These are phyloP conservation scores for Hipposideros larvatus DNA, from an alignment of 2,797 vertebrate species.

Conservation along the genomic window DNA sequence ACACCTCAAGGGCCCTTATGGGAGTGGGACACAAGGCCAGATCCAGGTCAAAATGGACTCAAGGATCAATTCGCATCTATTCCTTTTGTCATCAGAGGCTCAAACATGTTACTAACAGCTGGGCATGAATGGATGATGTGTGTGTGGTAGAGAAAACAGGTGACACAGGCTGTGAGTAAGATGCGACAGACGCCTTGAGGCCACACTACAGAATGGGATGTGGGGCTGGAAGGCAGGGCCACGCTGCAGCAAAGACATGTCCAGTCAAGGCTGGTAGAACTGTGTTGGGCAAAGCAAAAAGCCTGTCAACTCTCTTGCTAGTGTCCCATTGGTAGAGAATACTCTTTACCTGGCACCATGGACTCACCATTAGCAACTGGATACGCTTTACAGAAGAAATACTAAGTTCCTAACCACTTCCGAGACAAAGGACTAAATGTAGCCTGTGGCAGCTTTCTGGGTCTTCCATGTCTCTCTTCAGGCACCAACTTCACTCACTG, in stretches of 20 bases:
- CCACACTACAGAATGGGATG: neutral
- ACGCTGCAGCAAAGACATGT: neutral
- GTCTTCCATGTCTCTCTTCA: neutral
- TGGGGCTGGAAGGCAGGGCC: accelerated
- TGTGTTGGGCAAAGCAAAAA: neutral
- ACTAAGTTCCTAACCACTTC: neutral
- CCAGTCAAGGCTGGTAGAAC: neutral
- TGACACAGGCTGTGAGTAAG: neutral
- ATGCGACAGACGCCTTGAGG: neutral
- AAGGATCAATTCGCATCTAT: neutral
- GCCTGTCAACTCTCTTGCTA: neutral
- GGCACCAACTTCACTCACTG: neutral
- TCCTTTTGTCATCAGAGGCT: neutral
- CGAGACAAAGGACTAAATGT: neutral
- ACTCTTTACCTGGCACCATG: neutral
- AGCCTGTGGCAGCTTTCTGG: neutral
- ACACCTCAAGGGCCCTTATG: neutral
- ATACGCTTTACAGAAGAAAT: neutral
- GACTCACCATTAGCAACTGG: neutral
- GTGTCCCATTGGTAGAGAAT: neutral
- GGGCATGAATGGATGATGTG: neutral
- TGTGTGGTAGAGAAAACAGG: neutral
- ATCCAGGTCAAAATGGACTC: neutral
- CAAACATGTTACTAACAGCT: neutral
- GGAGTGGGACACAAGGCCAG: neutral